phyloP scores from a whole-genome alignment of 2,113 vertebrate species.

The Conger conger region DNA sequence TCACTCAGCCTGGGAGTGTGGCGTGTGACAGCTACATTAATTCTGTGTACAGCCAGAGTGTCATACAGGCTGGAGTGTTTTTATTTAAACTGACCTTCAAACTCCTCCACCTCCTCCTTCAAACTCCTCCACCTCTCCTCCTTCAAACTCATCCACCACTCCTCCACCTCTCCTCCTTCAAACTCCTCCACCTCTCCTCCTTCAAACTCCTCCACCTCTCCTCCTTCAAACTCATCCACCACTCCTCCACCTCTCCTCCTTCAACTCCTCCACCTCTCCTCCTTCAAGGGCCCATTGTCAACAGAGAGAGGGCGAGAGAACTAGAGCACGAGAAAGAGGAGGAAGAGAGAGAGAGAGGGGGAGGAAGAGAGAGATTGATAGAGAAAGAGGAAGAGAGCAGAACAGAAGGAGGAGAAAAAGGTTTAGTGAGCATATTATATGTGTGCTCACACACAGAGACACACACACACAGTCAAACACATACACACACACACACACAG shows the following conservation, averaged over 20 bases:
- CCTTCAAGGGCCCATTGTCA: slow-evolving; percentile 52
- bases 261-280: no score
- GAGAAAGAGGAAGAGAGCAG: background rate
- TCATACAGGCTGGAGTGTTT: slow-evolving; percentile 69
- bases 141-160: no score
- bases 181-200: no score
- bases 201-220: no score
- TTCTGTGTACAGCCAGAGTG: slow-evolving; percentile 69
- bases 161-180: no score
- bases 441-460: no score
- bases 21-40: slow-evolving; percentile 70
- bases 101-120: slow-evolving; percentile 56
- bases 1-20: slow-evolving; percentile 69
- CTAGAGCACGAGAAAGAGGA: background rate
- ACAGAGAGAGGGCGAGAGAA: slow-evolving; percentile 17
- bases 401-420: background rate
- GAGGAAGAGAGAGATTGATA: background rate
- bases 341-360: background rate
- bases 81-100: slow-evolving; percentile 74
- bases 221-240: no score
- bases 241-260: no score
- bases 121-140: no score
- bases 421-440: no score
- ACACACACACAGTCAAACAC: background rate
- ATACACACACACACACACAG: background rate